A percentile compares a stretch with the other conserved stretches of the same genome.
Evolutionary conservation across 2,888 invertebrate genomes (phyloP).

Genomic region (Watsonalla cultraria): DNA sequence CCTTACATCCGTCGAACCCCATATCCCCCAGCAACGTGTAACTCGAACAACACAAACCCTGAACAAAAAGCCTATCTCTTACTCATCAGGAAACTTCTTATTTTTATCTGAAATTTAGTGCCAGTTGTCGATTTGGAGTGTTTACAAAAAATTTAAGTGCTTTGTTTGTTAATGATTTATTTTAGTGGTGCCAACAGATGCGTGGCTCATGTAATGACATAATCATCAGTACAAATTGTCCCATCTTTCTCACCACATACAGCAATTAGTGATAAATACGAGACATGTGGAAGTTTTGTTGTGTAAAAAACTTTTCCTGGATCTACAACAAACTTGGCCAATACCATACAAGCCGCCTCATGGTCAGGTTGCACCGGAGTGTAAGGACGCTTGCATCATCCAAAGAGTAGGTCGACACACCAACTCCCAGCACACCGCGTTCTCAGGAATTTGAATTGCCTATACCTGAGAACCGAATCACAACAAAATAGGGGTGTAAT

Average conservation of each 20-base stretch:
- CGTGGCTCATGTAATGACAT: slow-evolving; percentile 29
- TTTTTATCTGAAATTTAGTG: slow-evolving; percentile 37
- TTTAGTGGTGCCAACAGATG: slow-evolving; percentile 50
- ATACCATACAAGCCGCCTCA: too few species aligned
- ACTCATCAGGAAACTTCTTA: slow-evolving; percentile 5
- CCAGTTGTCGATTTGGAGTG: slow-evolving; percentile 47
- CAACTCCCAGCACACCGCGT: too few species aligned
- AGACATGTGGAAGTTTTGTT: too few species aligned
- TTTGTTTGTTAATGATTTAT: slow-evolving; percentile 44
- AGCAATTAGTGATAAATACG: too few species aligned
- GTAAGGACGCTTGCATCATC: too few species aligned
- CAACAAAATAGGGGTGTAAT: too few species aligned
- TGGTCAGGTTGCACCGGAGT: too few species aligned
- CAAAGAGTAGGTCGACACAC: too few species aligned
- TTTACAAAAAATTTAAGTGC: slow-evolving; percentile 46
- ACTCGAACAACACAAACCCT: slow-evolving; percentile 33
- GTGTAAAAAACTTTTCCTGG: too few species aligned
- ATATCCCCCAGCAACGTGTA: slow-evolving; percentile 22
- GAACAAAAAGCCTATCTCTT: slow-evolving; percentile 7
- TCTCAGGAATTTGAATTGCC: too few species aligned
- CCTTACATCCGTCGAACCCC: slow-evolving; percentile 16
- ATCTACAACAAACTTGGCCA: too few species aligned
- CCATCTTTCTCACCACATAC: not conserved
- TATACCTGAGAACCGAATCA: too few species aligned
- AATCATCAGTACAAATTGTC: slow-evolving; percentile 23